These are phyloP conservation scores for Halocaridina rubra DNA, from an alignment of 2,888 invertebrate genomes.

Conservation along the genomic window DNA sequence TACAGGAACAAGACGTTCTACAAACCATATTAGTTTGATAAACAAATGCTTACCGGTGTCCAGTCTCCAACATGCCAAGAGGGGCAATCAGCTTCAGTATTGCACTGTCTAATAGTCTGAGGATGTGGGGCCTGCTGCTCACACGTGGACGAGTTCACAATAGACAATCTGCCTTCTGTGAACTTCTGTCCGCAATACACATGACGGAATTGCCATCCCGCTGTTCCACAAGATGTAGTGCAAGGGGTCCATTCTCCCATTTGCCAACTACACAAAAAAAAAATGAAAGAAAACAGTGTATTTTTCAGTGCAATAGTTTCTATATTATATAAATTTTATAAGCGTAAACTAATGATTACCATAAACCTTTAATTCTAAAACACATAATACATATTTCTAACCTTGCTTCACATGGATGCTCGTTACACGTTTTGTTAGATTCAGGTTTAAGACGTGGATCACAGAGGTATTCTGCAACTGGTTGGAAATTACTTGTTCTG, in stretches of 20 bases:
- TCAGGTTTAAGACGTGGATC: slow-evolving; percentile 81
- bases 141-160: slow-evolving; percentile 83
- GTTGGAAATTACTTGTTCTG: slow-evolving; percentile 77
- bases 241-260: slow-evolving; percentile 84
- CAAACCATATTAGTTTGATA: too few species aligned
- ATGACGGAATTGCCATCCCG: slow-evolving; percentile 68
- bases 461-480: slow-evolving; percentile 82
- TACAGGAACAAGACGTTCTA: too few species aligned
- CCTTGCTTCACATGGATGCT: slow-evolving; percentile 81
- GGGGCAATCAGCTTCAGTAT: slow-evolving; percentile 82
- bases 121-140: slow-evolving; percentile 72
- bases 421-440: slow-evolving; percentile 79
- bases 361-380: too few species aligned
- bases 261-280: slow-evolving; percentile 75
- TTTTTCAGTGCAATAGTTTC: too few species aligned
- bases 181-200: slow-evolving; percentile 85
- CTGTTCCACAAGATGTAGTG: slow-evolving; percentile 81
- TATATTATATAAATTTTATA: too few species aligned
- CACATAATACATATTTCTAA: slow-evolving; percentile 64
- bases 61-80: slow-evolving; percentile 89
- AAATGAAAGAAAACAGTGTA: too few species aligned
- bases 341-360: too few species aligned
- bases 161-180: slow-evolving; percentile 77
- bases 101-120: slow-evolving; percentile 78
- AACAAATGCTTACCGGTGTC: slow-evolving; percentile 83